Evolutionary conservation across 2,113 vertebrate species (phyloP).

Genomic region (Marcusenius ussheri): DNA sequence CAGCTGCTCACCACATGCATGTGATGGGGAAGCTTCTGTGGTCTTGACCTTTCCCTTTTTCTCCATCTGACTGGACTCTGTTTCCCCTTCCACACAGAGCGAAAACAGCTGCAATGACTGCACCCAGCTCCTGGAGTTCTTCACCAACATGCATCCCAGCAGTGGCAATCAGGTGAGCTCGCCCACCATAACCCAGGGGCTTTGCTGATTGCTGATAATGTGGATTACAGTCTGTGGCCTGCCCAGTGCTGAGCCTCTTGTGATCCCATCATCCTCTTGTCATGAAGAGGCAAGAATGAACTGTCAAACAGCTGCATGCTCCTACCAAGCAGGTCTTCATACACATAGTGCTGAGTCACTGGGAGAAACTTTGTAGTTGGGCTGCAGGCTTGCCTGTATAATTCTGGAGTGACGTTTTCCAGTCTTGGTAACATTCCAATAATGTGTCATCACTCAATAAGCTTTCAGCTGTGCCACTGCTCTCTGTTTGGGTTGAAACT

Average conservation of each 20-base stretch:
- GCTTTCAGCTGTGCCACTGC: not conserved
- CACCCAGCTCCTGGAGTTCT: slow-evolving; percentile 47
- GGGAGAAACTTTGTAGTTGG: not conserved
- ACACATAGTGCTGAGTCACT: not conserved
- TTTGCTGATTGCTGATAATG: not conserved
- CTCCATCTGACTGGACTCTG: not conserved
- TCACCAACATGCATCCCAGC: slow-evolving; percentile 48
- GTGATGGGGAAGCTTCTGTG: not conserved
- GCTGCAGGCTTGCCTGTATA: not conserved
- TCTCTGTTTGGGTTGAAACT: not conserved
- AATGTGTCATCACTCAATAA: not conserved
- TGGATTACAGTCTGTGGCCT: not conserved
- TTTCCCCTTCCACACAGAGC: slow-evolving; percentile 29
- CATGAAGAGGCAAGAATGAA: not conserved
- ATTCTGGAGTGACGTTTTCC: not conserved
- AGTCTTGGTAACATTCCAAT: not conserved
- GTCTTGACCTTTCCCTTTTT: not conserved
- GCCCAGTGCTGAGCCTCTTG: not conserved
- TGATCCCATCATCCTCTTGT: not conserved
- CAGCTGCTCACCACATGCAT: not conserved
- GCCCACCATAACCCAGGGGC: too few species aligned
- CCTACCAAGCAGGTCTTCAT: not conserved
- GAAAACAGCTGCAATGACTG: slow-evolving; percentile 51
- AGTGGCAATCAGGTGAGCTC: slow-evolving; percentile 45
- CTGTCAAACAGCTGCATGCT: not conserved